Percentiles rank a stretch among this genome's conserved stretches.
Conservation (phyloP, 2,888 invertebrate genomes). For the Gryllus longicercus region DNA sequence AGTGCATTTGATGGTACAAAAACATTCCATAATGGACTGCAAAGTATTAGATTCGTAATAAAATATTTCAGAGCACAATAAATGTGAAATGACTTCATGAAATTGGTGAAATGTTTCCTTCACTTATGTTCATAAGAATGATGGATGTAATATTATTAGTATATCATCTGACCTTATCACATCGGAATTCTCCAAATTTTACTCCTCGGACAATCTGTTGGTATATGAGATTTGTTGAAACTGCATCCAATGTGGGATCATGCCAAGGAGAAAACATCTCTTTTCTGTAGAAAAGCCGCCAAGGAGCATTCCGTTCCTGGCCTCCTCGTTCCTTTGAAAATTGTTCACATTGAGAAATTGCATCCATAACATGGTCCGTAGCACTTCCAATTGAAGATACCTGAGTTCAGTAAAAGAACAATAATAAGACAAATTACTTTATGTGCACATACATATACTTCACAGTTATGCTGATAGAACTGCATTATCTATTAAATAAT, state of each 20-base stretch:
- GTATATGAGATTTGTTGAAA: conserved; percentile 86
- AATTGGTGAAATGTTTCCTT: too few relatives aligned
- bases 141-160: background rate
- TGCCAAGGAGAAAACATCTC: conserved; percentile 94
- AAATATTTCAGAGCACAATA: too few relatives aligned
- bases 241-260: conserved; percentile 73
- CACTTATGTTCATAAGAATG: too few relatives aligned
- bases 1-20: too few relatives aligned
- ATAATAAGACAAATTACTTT: background rate
- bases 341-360: conserved; percentile 93
- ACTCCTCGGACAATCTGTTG: conserved; percentile 83
- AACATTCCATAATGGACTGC: too few relatives aligned
- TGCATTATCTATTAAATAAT: background rate
- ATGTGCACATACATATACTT: background rate
- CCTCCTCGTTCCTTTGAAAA: conserved; percentile 87
- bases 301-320: conserved; percentile 78
- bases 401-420: conserved; percentile 41
- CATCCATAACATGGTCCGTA: conserved; percentile 91
- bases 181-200: conserved; percentile 89
- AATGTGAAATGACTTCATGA: too few relatives aligned
- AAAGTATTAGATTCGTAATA: too few relatives aligned
- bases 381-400: conserved; percentile 85
- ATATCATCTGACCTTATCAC: conserved; percentile 50
- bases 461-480: background rate
- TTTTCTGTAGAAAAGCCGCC: conserved; percentile 82